Evolutionary conservation across 1,140 invertebrate genomes (phyloP).

Genomic region (Brachionus rubens): DNA sequence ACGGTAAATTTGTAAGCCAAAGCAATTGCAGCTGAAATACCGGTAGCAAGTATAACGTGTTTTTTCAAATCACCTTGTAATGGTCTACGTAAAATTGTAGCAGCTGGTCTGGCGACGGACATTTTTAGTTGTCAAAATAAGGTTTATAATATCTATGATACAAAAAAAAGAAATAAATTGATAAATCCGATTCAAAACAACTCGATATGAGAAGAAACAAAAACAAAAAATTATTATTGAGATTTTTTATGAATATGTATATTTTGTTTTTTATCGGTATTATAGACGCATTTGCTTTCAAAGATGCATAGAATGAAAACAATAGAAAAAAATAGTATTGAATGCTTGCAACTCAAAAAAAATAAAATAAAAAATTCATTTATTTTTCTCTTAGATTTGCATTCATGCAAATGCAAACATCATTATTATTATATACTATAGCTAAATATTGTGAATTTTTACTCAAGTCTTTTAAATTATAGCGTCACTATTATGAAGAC

Average conservation of each 20-base stretch:
- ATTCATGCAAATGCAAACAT: no score
- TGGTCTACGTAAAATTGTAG: slow-evolving; percentile 10
- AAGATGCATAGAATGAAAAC: slow-evolving; percentile 12
- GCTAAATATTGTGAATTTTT: no score
- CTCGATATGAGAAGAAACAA: no score
- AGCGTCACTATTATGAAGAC: slow-evolving; percentile 28
- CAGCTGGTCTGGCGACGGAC: slow-evolving; percentile 37
- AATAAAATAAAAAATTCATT: background rate
- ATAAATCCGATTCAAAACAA: background rate
- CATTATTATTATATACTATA: no score
- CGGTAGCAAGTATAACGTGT: slow-evolving; percentile 23
- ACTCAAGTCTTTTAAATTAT: background rate
- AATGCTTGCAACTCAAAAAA: background rate
- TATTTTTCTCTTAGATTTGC: background rate
- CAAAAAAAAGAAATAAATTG: background rate
- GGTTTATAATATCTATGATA: background rate
- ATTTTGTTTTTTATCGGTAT: slow-evolving; percentile 5
- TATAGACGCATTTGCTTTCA: slow-evolving; percentile 29
- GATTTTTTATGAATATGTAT: slow-evolving; percentile 11
- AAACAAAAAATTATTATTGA: slow-evolving; percentile 29
- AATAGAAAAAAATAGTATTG: background rate
- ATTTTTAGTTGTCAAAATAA: slow-evolving; percentile 29
- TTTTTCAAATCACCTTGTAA: slow-evolving; percentile 32
- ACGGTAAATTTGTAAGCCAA: background rate
- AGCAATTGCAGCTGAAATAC: background rate